Base-by-base conservation (phyloP, 1,140 invertebrate genomes). In the Microplitis demolitor region DNA sequence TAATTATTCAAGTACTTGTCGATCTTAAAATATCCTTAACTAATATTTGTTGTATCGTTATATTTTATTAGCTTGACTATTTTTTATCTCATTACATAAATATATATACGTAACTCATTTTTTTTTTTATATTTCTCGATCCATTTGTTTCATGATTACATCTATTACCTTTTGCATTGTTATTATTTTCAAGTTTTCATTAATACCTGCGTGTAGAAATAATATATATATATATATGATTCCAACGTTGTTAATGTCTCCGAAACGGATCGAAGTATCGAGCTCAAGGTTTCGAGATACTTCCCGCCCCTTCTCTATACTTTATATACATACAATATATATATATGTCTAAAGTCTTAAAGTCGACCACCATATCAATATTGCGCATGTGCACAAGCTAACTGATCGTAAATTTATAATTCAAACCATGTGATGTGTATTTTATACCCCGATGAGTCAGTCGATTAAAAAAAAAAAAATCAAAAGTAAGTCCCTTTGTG, bases 211-310 rank as follows among this genome's bases (percentile, higher is more conserved):
- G 24, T 24, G 24, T 2, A n/a, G 13, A 54, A 5, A 58, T 58
- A 24, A 24, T 58, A 9, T 16, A 24, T 16, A 3, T 11, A 35
- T 54, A 4, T 60, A 24, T 16, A n/a, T 16, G n/a, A 45, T 69
- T 69, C 31, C 14, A 39, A 31, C 53, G 56, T 39, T 60, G 56
- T 66, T 78, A 79, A 80, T 80, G 78, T 78, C 76, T 77, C 75
- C 79, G 78, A 82, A 83, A 82, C 77, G 78, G 81, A 84, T 82
- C 82, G 77, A 75, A 80, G 78, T 78, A 84, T 83, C 74, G 80
- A 74, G 80, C 79, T 77, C 83, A 84, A 84, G 81, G 82, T 81
- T 78, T 72, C 9, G 13, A 69, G 56, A 63, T 51, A 35, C 31
- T 35, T 60, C 50, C 68, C 53, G 37, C 58, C 56, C 66, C 60